Base-by-base conservation (phyloP, 2,888 invertebrate genomes). In the Sisyra terminalis region DNA sequence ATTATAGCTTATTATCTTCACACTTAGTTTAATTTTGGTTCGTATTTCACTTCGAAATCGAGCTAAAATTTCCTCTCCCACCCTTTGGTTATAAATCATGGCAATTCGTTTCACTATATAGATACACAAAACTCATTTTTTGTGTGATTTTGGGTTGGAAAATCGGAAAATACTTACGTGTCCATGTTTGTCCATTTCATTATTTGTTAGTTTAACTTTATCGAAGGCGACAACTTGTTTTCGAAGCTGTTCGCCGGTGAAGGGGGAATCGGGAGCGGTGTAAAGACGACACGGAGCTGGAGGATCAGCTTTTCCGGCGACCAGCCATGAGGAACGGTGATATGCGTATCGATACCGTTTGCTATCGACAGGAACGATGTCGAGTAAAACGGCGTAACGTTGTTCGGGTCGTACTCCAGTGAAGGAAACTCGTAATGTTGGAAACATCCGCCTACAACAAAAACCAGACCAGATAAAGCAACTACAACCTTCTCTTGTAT, bases 211-310 rank as follows among this genome's bases (percentile, higher is more conserved):
- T 66, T 96, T 96, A 63, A 94, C 88, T 69, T 96, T 96, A 68
- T 97, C 96, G 67, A 96, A 96, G 53, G 93, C 92, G 56, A 96
- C 88, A 58, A 93, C 89, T 68, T 94, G 93, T 66, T 94, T 93
- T 59, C 85, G 75, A 54, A 96, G 76, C 64, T 94, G 93, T 59
- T 94, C 93, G 38, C 90, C 92, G 52, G 85, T 85, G 66, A 86
- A 93, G 46, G 96, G 94, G 46, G 90, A 89, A 66, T 97, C 96
- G 31, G 96, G 96, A 69, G 97, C 96, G 44, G 89, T 79, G 71
- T 93, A 93, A 57, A 94, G 78, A 49, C 94, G 73, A 49, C 87
- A 82, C 47, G 92, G 92, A 29, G 89, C 82, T 55, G 94, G 93
- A 10, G 93, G 94, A 70, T 97, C 96, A 35, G 96, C 96, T 66